Evolutionary conservation across 2,113 vertebrate species (phyloP), one percentile per base, ranked within the genome.

Genomic region (Forbesichthys papilliferus): DNA sequence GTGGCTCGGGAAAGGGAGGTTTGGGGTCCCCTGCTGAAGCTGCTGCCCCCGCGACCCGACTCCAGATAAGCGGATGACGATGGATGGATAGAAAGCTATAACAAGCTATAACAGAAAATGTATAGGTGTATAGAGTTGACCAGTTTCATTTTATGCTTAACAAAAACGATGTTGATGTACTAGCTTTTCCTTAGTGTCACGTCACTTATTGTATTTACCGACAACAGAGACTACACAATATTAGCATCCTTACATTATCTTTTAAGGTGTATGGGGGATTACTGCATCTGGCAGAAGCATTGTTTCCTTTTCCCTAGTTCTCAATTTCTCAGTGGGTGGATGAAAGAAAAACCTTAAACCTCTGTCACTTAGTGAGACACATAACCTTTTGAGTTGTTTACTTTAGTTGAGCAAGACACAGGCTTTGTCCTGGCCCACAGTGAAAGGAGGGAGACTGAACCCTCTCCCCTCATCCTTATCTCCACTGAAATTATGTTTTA

Each of bases 131-230:
- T 3, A 3, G 11, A 51, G 49, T 14, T 11, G 49, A 14, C 2
- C 13, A 65, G 74, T 73, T 74, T 83, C 68, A 61, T 67, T 79
- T 9, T 73, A 55, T 48, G 68, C 77, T 66, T 61, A 72, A 55
- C 73, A 68, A 75, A 78, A 68, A 42, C 69, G 59, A 61, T 1
- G 64, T 68, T 81, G 80, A 78, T 79, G 20, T 66, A 65, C 80
- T 69, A 66, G 76, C 79, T 68, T 9, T 71, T 82, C 77, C 74
- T 78, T 77, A 62, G 20, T 18, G 59, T 69, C 78, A 78, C 83
- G 78, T 80, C 75, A 62, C 72, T 20, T 69, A 73, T 58, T 78
- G 81, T 81, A 84, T 86, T 87, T 81, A 78, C 42, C 66, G n/a
- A 62, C 42, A 48, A 34, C 27, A 36, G 55, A 65, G 82, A 73